Conservation (phyloP, 2,113 vertebrate genomes). For the Saimiri boliviensis region DNA sequence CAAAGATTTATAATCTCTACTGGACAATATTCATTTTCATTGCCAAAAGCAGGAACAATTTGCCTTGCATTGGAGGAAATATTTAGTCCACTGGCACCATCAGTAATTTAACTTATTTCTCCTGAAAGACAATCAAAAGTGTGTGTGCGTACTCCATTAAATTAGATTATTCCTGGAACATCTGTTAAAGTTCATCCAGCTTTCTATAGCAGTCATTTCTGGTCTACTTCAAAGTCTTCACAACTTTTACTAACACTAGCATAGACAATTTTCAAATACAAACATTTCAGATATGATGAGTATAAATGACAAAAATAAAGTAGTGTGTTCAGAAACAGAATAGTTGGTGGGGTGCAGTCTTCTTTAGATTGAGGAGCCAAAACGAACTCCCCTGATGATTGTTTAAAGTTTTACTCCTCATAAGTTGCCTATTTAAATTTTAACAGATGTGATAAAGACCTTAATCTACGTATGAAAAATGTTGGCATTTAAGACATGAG, state of each 20-base stretch:
- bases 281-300: background rate
- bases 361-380: background rate
- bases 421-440: background rate
- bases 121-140: background rate
- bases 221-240: background rate
- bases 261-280: background rate
- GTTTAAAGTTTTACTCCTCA: background rate
- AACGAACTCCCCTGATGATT: background rate
- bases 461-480: background rate
- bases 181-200: background rate
- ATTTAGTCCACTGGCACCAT: background rate
- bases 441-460: background rate
- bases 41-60: background rate
- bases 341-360: background rate
- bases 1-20: background rate
- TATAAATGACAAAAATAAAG: background rate
- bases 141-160: background rate
- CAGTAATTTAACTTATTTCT: constrained; percentile 4
- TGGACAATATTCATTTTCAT: background rate
- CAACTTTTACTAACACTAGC: background rate
- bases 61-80: background rate
- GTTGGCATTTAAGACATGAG: background rate
- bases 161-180: background rate
- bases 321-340: background rate
- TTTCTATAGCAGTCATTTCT: background rate